Conservation (phyloP, 2,888 invertebrate species). For the Pristionchus japonicus region DNA sequence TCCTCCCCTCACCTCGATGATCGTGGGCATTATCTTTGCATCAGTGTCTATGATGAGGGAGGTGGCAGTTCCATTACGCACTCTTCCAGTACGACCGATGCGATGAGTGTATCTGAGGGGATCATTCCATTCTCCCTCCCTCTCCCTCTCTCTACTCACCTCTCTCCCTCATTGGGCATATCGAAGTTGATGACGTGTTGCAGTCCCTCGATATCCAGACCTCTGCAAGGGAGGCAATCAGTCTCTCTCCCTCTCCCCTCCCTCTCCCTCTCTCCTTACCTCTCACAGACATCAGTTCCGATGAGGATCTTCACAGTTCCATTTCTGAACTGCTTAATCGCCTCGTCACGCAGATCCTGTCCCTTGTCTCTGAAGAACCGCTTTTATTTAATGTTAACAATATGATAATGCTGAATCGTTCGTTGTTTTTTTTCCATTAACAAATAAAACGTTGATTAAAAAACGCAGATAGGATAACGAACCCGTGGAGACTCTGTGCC, state of each 20-base stretch:
- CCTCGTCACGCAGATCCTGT: slow-evolving; percentile 84
- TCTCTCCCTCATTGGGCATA: slow-evolving; percentile 76
- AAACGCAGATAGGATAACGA: too few relatives aligned
- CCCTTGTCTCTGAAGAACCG: slow-evolving; percentile 79
- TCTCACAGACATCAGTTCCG: slow-evolving; percentile 93
- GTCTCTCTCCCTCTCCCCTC: background rate
- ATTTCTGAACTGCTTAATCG: slow-evolving; percentile 83
- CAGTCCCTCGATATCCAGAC: slow-evolving; percentile 87
- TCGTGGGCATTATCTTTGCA: background rate
- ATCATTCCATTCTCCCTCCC: slow-evolving; percentile 45
- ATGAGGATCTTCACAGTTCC: slow-evolving; percentile 84
- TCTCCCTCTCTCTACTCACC: too few relatives aligned
- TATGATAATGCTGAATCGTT: too few relatives aligned
- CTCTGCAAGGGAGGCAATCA: slow-evolving; percentile 75
- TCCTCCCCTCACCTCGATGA: background rate
- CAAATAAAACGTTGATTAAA: too few relatives aligned
- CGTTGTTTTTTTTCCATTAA: too few relatives aligned
- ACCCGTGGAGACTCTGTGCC: slow-evolving; percentile 61
- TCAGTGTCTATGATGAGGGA: slow-evolving; percentile 54
- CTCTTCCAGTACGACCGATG: slow-evolving; percentile 79
- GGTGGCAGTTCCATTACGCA: slow-evolving; percentile 64
- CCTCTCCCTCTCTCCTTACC: slow-evolving; percentile 76
- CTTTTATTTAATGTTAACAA: too few relatives aligned
- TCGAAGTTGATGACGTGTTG: slow-evolving; percentile 79
- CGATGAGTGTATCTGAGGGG: slow-evolving; percentile 78